These are phyloP conservation scores for Micromys minutus DNA, from an alignment of 2,113 vertebrate species.

Conservation along the genomic window DNA sequence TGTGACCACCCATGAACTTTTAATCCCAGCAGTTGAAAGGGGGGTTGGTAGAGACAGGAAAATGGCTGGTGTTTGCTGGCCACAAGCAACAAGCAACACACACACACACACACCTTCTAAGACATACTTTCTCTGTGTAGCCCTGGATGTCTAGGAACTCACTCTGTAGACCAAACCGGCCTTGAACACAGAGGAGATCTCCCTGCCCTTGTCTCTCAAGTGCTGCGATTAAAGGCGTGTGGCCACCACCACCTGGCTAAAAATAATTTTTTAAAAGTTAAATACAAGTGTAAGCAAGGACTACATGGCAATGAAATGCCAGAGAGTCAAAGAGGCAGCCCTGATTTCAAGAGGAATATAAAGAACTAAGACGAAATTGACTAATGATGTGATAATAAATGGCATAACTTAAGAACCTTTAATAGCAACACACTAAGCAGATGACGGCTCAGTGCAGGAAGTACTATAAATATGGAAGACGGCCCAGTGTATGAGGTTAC, in stretches of 20 bases:
- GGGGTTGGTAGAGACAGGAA: neutral
- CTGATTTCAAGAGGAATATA: neutral
- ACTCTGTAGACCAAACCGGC: neutral
- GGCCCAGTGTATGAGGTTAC: neutral
- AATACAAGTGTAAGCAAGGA: neutral
- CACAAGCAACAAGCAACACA: neutral
- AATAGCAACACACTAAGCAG: neutral
- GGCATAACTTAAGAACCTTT: neutral
- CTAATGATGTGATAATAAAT: neutral
- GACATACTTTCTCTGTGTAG: neutral
- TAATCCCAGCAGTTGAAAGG: neutral
- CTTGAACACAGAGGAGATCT: neutral
- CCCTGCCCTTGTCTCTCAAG: neutral
- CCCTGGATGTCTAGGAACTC: neutral
- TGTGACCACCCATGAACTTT: neutral
- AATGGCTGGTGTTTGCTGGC: neutral
- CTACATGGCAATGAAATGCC: neutral
- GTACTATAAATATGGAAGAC: neutral
- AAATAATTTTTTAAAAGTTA: too few relatives aligned
- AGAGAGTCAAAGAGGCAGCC: neutral
- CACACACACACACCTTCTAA: neutral
- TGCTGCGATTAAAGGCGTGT: neutral
- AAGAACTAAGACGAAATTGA: neutral
- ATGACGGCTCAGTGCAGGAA: neutral
- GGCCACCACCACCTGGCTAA: neutral